phyloP scores from a whole-genome alignment of 2,113 vertebrate genomes.

The Lontra canadensis region DNA sequence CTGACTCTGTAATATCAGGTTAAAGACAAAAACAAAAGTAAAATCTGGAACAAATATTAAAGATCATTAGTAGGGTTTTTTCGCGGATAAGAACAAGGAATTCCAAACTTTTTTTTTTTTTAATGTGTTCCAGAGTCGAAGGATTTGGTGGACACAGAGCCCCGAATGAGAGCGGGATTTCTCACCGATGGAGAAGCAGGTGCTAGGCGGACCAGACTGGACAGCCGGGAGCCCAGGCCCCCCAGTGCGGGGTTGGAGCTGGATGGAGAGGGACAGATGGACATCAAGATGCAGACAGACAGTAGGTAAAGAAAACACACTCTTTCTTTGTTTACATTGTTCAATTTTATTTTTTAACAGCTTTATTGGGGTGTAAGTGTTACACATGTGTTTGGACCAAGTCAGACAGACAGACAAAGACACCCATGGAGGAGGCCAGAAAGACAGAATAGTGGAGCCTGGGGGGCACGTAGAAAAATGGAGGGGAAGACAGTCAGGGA shows the following conservation, averaged over 20 bases:
- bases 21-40: neutral
- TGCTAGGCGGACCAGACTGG: rapidly evolving
- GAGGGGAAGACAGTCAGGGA: neutral
- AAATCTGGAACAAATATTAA: neutral
- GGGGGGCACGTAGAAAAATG: neutral
- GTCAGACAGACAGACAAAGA: no score
- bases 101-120: neutral
- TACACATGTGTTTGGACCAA: neutral
- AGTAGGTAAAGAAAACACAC: neutral
- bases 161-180: neutral
- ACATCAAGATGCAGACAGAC: rapidly evolving
- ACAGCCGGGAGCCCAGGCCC: neutral
- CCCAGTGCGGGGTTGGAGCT: neutral
- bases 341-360: neutral
- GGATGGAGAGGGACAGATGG: neutral
- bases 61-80: neutral
- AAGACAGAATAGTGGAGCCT: neutral
- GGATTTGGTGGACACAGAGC: rapidly evolving
- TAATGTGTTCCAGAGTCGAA: rapidly evolving
- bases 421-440: rapidly evolving
- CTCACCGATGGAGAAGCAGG: rapidly evolving
- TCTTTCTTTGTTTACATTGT: neutral
- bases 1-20: neutral
- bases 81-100: rapidly evolving
- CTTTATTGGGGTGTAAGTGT: neutral